Evolutionary conservation across 2,797 vertebrate species (phyloP), one percentile per base, ranked within the genome.

Genomic region (Cirrhinus mrigala): DNA sequence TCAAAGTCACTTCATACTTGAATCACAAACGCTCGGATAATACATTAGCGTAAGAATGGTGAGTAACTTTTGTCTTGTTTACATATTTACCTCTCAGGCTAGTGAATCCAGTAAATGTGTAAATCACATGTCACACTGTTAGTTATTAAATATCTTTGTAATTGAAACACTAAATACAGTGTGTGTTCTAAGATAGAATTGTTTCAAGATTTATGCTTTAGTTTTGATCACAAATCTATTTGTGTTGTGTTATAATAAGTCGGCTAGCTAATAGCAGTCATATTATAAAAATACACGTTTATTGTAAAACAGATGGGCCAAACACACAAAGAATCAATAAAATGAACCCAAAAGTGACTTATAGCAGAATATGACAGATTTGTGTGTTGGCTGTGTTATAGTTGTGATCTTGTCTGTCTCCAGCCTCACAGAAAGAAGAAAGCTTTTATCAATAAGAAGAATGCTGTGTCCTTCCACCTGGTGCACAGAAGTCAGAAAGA

Each of bases 401-500:
- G 54, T 27, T 44, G 56, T 78, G 15, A 12, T n/a, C 11, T 58
- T 58, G 29, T 77, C 29, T 54, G 20, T 88, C 88, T 93, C 1
- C 92, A 99, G 98, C 98, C 98, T 90, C 97, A 97, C 92, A 97
- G 96, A 85, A 98, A 97, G 91, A 99, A 98, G 93, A 99, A 97
- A 15, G 94, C 97, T 0, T 99, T 99, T 89, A 99, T 99, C 87
- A 96, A 97, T 12, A 99, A 99, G 96, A 99, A 97, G 93, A 97
- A 97, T 66, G 96, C 98, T 0, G 97, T 99, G 73, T 98, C 97
- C 20, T 99, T 99, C 90, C 97, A 99, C 87, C 95, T 99, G 22
- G 98, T 99, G 76, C 98, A 99, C 94, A 95, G 98, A 87, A 99
- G 98, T 93, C 98, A 99, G 92, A 96, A 95, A 86, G 98, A 99